Base-by-base conservation (phyloP, 1,140 invertebrate species). In the Vanessa tameamea region DNA sequence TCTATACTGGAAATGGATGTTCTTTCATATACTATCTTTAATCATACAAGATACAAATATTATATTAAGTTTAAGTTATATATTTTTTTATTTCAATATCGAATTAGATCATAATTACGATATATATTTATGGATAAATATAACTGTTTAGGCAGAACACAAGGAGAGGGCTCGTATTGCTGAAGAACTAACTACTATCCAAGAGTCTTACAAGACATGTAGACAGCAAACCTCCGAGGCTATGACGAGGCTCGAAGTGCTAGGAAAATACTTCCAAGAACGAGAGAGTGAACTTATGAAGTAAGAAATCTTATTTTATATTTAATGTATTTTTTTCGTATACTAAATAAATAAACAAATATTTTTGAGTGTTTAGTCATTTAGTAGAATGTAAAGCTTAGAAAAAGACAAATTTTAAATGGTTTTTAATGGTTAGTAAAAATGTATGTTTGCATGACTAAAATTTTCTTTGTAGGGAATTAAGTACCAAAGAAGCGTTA, bases 191-290 rank as follows among this genome's bases (percentile, higher is more conserved):
- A 76, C 85, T 37, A 75, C 66, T 0, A 83, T 83, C 1, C 82
- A 87, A 43, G 94, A 95, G 73, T 95, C 96, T 77, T 95, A 95
- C 72, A 95, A 95, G 84, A 93, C 95, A 69, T 95, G 95, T 2
- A 96, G 96, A 79, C 96, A 96, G 78, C 96, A 97, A 75, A 96
- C 96, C 77, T 93, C 96, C 16, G 97, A 98, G 86, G 96, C 96
- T 1, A 94, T 96, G 81, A 98, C 97, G 0, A 95, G 96, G 80
- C 93, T 98, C 0, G 95, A 97, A 87, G 97, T 98, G 8, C 91
- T 98, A 47, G 96, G 96, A 0, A 96, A 96, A 82, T 98, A 98
- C 85, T 98, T 98, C 90, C 96, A 97, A 83, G 97, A 98, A 76
- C 96, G 97, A 83, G 97, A 98, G 92, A 94, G 95, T 20, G 95